Evolutionary conservation across 1,140 invertebrate genomes (phyloP), one percentile per base, ranked within the genome.

Genomic region (Drosophila albomicans): DNA sequence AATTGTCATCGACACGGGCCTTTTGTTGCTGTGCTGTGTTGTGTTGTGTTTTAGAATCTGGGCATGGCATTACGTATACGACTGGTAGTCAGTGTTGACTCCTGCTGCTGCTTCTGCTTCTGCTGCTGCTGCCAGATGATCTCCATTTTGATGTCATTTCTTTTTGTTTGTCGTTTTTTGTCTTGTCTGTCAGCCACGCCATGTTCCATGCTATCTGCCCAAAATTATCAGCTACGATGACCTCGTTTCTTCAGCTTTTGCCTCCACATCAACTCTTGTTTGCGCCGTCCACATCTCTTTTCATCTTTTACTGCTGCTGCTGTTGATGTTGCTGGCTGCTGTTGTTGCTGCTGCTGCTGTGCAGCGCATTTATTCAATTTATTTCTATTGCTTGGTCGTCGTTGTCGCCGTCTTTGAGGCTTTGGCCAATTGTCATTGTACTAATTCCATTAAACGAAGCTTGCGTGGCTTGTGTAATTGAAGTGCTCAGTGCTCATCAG

Each of bases 381-480:
- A 87, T 87, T 87, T 87, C 84, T 87, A 87, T 87, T 87, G 84
- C 78, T 62, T 32, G 49, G 58, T 38, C 35, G 49, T 25, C 20
- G 20, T 25, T 25, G 20, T 25, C 74, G 79, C 62, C 68, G 86
- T 87, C 87, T 86, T 87, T 78, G 70, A 74, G 84, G 67, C 85
- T 82, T 82, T 82, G 85, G 82, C 82, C 82, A 87, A 87, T 87
- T 87, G 84, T 88, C 84, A 84, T 87, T 88, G 84, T 87, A 88
- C 84, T 88, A 87, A 87, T 87, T 87, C 85, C 84, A 87, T 88
- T 87, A 88, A 87, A 84, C 77, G 62, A 54, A 66, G 77, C 84
- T 88, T 87, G 84, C 84, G 84, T 87, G 84, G 84, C 77, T 87
- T 84, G 58, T 87, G 84, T 87, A 87, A 87, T 87, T 88, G 82